Evolutionary conservation across 2,888 invertebrate species (phyloP).

Genomic region (Drosophila mercatorum): DNA sequence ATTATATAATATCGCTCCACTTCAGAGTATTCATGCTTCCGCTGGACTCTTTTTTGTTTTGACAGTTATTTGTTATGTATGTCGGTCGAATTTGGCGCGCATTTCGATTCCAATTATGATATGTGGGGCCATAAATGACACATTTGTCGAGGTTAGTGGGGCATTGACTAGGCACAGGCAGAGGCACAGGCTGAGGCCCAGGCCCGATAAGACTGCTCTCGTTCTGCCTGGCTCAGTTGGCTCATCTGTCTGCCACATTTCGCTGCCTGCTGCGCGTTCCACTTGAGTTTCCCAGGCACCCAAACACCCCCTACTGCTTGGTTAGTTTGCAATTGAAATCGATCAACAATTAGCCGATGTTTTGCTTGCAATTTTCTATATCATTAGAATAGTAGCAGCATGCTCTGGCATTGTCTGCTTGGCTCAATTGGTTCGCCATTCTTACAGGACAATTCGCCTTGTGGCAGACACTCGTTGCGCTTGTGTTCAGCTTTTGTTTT

Average conservation of each 20-base stretch:
- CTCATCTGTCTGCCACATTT: conserved; percentile 74
- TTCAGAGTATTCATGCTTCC: conserved; percentile 4
- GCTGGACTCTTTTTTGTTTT: neutral
- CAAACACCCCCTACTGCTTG: conserved; percentile 26
- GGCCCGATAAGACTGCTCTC: conserved; percentile 43
- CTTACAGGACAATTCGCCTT: conserved; percentile 33
- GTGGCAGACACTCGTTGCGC: conserved; percentile 51
- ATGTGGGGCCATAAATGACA: conserved; percentile 42
- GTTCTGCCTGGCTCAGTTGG: conserved; percentile 42
- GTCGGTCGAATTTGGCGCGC: conserved; percentile 60
- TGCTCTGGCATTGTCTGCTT: conserved; percentile 49
- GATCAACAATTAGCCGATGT: conserved; percentile 70
- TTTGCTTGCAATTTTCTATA: conserved; percentile 73
- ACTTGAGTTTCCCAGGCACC: conserved; percentile 72
- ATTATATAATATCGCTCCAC: neutral
- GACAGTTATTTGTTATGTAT: conserved; percentile 31
- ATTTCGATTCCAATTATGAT: conserved; percentile 71
- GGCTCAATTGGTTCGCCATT: conserved; percentile 59
- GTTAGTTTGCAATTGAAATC: conserved; percentile 32
- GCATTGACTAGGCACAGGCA: conserved; percentile 20
- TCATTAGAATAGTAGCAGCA: conserved; percentile 71
- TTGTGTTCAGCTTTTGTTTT: conserved; percentile 30
- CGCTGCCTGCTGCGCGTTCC: conserved; percentile 43
- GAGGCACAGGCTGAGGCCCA: neutral
- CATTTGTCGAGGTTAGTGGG: conserved; percentile 40